These are phyloP conservation scores for Plectropomus leopardus DNA, from an alignment of 2,113 vertebrate species.

Conservation along the genomic window DNA sequence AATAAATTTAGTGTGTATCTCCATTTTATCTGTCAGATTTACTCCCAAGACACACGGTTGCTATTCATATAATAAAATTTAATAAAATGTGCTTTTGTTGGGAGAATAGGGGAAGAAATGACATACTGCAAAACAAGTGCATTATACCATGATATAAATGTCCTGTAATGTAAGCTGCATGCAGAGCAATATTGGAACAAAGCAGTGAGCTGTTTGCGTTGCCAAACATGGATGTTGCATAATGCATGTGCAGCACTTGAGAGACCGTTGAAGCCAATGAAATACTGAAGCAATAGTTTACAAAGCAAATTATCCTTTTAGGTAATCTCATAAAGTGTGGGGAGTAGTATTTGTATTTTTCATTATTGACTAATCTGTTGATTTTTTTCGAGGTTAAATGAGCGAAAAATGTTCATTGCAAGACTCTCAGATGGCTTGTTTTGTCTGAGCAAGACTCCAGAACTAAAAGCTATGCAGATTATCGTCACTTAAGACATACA, in stretches of 20 bases:
- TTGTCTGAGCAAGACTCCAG: background rate
- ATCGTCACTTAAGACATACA: background rate
- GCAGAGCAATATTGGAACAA: constrained; percentile 28
- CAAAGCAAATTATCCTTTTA: background rate
- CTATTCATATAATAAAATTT: constrained; percentile 23
- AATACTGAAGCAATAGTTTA: constrained; percentile 16
- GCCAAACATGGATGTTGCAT: constrained; percentile 43
- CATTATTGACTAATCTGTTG: background rate
- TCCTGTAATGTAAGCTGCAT: constrained; percentile 25
- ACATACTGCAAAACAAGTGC: constrained; percentile 31
- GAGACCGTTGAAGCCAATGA: constrained; percentile 24
- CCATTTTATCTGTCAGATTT: constrained; percentile 52
- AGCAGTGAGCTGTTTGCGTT: constrained; percentile 11
- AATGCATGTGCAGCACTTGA: constrained; percentile 44
- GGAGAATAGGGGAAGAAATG: constrained; percentile 12
- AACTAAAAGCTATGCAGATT: background rate
- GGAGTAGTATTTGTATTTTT: background rate
- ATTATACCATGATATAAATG: constrained; percentile 30
- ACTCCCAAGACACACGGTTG: constrained; percentile 12
- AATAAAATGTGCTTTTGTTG: constrained; percentile 40
- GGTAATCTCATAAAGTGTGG: background rate
- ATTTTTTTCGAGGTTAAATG: background rate
- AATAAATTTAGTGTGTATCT: constrained; percentile 34
- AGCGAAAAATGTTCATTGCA: background rate
- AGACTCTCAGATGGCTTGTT: background rate